A percentile compares a stretch with the other conserved stretches of the same genome.
phyloP scores from a whole-genome alignment of 2,888 invertebrate species.

The Conistra vaccinii region DNA sequence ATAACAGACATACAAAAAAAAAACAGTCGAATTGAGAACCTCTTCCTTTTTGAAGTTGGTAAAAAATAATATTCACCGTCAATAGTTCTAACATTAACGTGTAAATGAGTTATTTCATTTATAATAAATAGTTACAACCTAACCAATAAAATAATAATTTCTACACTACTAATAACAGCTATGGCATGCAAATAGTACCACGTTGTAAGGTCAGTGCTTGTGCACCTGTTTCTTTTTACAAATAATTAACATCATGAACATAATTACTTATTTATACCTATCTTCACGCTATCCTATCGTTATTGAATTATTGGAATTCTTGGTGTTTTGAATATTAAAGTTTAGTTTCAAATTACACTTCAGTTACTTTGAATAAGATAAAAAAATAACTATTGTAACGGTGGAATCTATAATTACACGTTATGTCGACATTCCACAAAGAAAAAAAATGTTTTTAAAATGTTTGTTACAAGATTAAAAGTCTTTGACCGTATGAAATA shows the following conservation, averaged over 20 bases:
- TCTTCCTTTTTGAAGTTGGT: no score
- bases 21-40: no score
- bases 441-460: background rate
- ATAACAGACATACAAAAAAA: no score
- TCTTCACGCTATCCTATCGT: constrained; percentile 16
- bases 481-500: background rate
- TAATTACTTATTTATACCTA: constrained; percentile 32
- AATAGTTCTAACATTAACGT: constrained; percentile 7
- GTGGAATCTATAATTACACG: background rate
- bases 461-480: background rate
- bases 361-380: no score
- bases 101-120: constrained; percentile 25
- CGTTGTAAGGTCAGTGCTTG: constrained; percentile 1
- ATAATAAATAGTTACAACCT: constrained; percentile 3
- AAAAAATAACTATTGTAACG: background rate
- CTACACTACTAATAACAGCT: background rate
- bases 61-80: background rate
- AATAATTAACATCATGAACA: constrained; percentile 31
- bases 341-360: background rate
- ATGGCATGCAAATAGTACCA: constrained; percentile 26
- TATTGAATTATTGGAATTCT: constrained; percentile 15
- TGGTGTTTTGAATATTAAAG: background rate
- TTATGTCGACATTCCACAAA: no score
- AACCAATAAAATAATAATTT: constrained; percentile 8
- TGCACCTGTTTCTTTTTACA: constrained; percentile 48